A percentile compares a stretch with the other conserved stretches of the same genome.
Evolutionary conservation across 2,113 vertebrate genomes (phyloP).

Genomic region (Heterotis niloticus): DNA sequence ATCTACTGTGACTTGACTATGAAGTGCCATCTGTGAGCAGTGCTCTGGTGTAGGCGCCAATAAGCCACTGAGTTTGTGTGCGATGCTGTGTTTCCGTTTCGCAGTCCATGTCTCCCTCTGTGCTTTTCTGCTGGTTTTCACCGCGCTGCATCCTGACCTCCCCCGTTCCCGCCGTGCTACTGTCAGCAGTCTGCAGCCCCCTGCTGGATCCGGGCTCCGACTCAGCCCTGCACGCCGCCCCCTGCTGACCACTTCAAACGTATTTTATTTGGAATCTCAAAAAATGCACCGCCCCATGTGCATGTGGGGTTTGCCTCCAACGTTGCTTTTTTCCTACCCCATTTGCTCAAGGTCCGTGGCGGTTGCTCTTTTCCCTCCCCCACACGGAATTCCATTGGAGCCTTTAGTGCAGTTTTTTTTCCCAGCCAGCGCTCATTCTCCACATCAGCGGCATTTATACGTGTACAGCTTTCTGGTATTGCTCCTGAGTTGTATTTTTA

Average conservation of each 20-base stretch:
- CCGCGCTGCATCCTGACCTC: neutral
- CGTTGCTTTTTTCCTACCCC: slow-evolving; percentile 10
- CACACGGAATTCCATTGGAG: neutral
- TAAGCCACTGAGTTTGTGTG: no score
- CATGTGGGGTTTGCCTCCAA: slow-evolving; percentile 32
- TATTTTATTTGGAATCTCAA: slow-evolving; percentile 31
- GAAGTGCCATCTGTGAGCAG: neutral
- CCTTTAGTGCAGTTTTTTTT: neutral
- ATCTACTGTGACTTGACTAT: no score
- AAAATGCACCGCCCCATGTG: slow-evolving; percentile 15
- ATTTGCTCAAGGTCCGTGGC: slow-evolving; percentile 6
- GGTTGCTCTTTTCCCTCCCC: neutral
- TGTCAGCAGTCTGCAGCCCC: slow-evolving; percentile 48
- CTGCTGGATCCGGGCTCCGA: slow-evolving; percentile 45
- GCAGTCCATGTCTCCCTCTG: neutral
- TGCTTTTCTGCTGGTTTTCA: slow-evolving; percentile 22
- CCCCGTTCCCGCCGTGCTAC: slow-evolving; percentile 34
- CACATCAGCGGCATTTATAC: neutral
- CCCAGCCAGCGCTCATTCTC: neutral
- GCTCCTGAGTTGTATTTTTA: neutral
- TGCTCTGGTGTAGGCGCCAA: neutral
- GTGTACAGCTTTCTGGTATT: neutral
- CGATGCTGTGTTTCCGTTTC: neutral
- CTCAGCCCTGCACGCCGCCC: slow-evolving; percentile 14
- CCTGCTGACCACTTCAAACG: slow-evolving; percentile 44